Base-by-base conservation (phyloP, 2,888 invertebrate species). In the Scaptomyza cyrtandrae region DNA sequence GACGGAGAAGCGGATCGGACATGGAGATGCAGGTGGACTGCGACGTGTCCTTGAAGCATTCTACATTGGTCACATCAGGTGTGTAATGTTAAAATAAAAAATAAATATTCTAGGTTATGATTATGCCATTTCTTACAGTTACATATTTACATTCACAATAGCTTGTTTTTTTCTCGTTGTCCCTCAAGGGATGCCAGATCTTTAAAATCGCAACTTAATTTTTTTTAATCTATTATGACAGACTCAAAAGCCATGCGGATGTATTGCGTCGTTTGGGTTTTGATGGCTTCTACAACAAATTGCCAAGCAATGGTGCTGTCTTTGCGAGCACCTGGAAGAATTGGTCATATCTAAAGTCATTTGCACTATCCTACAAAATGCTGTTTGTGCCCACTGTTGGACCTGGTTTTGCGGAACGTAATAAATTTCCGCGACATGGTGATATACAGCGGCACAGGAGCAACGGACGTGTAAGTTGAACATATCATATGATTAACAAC, bases 361-460 rank as follows among this genome's bases (percentile, higher is more conserved):
- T 93, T 88, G 94, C 94, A 0, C 88, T 92, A 37, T 93, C 94
- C 71, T 94, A 94, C 79, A 93, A 93, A 64, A 91, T 95, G 75
- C 78, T 94, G 6, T 96, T 96, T 87, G 93, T 95, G 60, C 95
- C 95, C 11, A 95, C 95, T 16, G 93, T 95, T 9, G 95, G 95
- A 0, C 95, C 95, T 1, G 96, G 96, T 19, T 96, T 95, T 90
- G 93, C 94, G 6, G 95, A 95, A 80, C 94, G 94, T 0, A 93
- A 94, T 82, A 94, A 93, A 78, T 88, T 91, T 64, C 90, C 92
- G 7, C 86, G 91, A 0, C 91, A 91, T 49, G 91, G 91, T 0
- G 90, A 91, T 59, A 90, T 91, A 54, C 90, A 91, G 64, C 77
- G 92, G 14, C 91, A 92, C 80, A 90, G 92, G 16, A 91, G 91